Conservation (phyloP, 2,888 invertebrate species). For the Pachycephus smyrnensis region DNA sequence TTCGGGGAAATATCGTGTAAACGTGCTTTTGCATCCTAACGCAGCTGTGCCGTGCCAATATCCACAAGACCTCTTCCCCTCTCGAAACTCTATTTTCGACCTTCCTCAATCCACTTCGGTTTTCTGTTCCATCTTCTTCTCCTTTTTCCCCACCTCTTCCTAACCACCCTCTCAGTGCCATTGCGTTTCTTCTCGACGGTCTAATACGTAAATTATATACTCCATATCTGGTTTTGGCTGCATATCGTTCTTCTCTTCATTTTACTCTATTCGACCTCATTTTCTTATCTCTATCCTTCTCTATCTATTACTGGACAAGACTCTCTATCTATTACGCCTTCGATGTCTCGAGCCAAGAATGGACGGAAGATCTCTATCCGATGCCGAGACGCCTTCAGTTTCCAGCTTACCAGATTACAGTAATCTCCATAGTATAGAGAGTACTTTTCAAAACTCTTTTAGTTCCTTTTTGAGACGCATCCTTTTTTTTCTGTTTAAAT, state of each 20-base stretch:
- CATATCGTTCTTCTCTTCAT: too few species aligned
- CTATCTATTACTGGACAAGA: background rate
- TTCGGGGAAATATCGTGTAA: constrained; percentile 54
- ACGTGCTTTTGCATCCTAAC: constrained; percentile 51
- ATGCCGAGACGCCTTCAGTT: background rate
- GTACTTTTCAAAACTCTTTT: background rate
- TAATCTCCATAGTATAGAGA: background rate
- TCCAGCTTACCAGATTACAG: background rate
- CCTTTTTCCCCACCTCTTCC: background rate
- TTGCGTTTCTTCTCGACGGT: background rate
- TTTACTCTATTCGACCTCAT: background rate
- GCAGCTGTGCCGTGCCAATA: constrained; percentile 17
- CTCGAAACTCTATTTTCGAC: background rate
- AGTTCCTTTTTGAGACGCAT: background rate
- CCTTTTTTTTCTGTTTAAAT: background rate
- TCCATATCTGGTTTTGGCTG: background rate
- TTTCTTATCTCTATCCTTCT: background rate
- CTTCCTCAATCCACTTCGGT: background rate
- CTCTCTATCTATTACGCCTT: background rate
- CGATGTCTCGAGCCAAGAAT: background rate
- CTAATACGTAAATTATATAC: background rate
- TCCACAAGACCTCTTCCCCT: background rate
- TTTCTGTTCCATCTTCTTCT: too few species aligned
- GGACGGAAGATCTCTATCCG: background rate
- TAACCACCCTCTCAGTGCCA: background rate